Conservation (phyloP, 2,888 invertebrate species). For the Orgyia antiqua region DNA sequence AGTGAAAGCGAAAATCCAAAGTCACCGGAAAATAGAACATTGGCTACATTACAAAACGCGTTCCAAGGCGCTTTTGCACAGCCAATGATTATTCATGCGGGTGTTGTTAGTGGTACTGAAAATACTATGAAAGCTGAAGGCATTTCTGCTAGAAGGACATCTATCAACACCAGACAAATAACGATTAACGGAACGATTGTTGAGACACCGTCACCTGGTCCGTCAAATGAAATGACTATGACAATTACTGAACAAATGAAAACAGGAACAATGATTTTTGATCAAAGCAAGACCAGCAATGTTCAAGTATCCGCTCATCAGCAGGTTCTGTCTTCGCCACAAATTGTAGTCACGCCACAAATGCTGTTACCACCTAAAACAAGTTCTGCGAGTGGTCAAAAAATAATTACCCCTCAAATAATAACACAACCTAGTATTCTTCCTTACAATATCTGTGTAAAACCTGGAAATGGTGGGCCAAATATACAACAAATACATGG, state of each 20-base stretch:
- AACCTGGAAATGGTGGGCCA: slow-evolving; percentile 55
- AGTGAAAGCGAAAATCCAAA: slow-evolving; percentile 86
- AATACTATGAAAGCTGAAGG: slow-evolving; percentile 70
- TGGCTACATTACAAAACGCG: slow-evolving; percentile 70
- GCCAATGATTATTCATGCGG: slow-evolving; percentile 70
- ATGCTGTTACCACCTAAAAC: slow-evolving; percentile 70
- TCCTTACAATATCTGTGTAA: slow-evolving; percentile 73
- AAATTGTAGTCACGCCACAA: slow-evolving; percentile 72
- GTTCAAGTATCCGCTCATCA: slow-evolving; percentile 68
- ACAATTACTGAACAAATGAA: slow-evolving; percentile 73
- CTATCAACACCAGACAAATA: slow-evolving; percentile 72
- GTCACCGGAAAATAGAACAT: slow-evolving; percentile 72
- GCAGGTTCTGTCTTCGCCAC: slow-evolving; percentile 67
- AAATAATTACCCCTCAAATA: slow-evolving; percentile 63
- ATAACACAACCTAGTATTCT: slow-evolving; percentile 66
- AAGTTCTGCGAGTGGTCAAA: slow-evolving; percentile 54
- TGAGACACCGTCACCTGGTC: slow-evolving; percentile 74
- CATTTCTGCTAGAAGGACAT: slow-evolving; percentile 67
- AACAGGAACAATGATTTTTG: slow-evolving; percentile 67
- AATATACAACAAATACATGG: slow-evolving; percentile 70
- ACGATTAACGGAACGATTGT: slow-evolving; percentile 75
- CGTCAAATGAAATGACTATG: slow-evolving; percentile 71
- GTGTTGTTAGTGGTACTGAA: slow-evolving; percentile 64
- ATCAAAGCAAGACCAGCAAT: slow-evolving; percentile 67
- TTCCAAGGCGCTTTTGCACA: slow-evolving; percentile 72